These are phyloP conservation scores for Sorex araneus DNA, from an alignment of 2,113 vertebrate genomes.

Conservation along the genomic window DNA sequence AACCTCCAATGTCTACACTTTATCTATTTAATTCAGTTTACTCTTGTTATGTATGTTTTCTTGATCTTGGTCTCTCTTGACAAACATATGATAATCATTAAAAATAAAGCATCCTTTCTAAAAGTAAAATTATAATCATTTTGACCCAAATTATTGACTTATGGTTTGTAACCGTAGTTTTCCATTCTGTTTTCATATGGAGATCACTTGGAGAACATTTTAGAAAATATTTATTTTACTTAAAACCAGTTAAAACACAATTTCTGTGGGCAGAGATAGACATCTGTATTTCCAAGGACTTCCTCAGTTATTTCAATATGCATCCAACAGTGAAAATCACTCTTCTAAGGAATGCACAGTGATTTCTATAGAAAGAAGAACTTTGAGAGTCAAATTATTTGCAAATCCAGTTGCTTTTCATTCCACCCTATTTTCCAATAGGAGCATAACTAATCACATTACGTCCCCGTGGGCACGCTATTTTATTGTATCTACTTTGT, in stretches of 20 bases:
- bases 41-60: background rate
- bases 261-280: background rate
- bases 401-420: background rate
- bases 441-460: background rate
- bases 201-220: background rate
- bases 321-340: background rate
- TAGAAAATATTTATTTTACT: background rate
- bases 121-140: conserved; percentile 14
- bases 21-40: background rate
- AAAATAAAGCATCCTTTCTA: background rate
- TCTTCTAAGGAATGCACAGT: background rate
- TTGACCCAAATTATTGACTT: background rate
- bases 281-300: background rate
- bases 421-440: background rate
- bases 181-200: background rate
- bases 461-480: too few relatives aligned
- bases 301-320: background rate
- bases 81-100: background rate
- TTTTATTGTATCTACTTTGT: background rate
- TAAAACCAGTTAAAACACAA: background rate
- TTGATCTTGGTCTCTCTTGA: background rate
- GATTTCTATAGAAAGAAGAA: background rate
- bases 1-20: too few relatives aligned
- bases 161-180: background rate
- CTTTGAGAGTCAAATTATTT: background rate